These are phyloP conservation scores for Rhamnusium bicolor DNA, from an alignment of 2,888 invertebrate genomes.

Conservation along the genomic window DNA sequence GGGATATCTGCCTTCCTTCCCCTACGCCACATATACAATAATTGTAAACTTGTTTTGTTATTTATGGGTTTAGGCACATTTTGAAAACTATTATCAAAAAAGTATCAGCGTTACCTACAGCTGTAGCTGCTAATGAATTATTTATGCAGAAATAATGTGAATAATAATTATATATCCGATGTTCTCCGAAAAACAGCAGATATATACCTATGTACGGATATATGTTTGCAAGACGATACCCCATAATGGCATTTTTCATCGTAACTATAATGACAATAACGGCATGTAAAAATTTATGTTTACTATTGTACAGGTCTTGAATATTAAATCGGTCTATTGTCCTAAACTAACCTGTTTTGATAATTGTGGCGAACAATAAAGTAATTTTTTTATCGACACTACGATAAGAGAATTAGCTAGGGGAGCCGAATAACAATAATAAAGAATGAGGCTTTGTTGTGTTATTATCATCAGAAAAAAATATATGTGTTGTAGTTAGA, in stretches of 20 bases:
- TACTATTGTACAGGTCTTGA: neutral
- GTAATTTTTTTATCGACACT: neutral
- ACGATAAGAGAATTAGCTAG: neutral
- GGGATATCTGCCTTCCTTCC: too few relatives aligned
- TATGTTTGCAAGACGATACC: neutral
- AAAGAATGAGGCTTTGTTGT: neutral
- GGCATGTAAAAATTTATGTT: neutral
- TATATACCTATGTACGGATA: too few relatives aligned
- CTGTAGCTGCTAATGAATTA: neutral
- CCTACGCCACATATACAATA: too few relatives aligned
- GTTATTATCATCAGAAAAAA: neutral
- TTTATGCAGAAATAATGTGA: neutral
- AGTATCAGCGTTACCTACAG: neutral
- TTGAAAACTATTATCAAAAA: neutral
- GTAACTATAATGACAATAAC: neutral
- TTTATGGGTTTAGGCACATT: too few relatives aligned
- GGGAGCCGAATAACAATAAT: neutral
- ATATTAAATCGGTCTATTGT: neutral
- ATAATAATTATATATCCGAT: neutral
- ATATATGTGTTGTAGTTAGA: neutral
- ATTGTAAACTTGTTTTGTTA: too few relatives aligned
- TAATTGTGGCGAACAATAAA: neutral
- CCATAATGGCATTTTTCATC: neutral
- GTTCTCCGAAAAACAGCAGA: neutral
- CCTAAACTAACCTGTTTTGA: neutral